phyloP scores from a whole-genome alignment of 2,888 invertebrate genomes.

The Theretra japonica region DNA sequence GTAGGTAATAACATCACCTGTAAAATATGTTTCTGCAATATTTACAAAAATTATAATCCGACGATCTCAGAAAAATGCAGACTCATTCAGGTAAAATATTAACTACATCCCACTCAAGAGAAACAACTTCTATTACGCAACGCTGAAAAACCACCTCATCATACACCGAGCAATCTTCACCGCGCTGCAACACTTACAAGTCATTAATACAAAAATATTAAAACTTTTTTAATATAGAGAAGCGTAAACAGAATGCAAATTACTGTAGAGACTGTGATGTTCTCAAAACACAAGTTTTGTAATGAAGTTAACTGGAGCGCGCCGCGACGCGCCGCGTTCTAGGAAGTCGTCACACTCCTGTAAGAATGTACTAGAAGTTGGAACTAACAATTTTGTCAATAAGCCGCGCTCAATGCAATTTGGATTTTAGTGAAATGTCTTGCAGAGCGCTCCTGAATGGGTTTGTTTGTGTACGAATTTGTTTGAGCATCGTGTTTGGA shows the following conservation, averaged over 20 bases:
- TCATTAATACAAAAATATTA: not conserved
- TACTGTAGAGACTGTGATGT: not conserved
- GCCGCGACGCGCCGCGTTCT: not conserved
- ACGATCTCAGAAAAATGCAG: no score
- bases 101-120: no score
- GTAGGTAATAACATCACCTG: no score
- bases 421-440: not conserved
- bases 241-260: not conserved
- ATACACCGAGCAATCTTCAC: not conserved
- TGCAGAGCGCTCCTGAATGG: not conserved
- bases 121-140: no score
- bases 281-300: conserved; percentile 5
- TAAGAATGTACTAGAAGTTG: not conserved
- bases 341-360: not conserved
- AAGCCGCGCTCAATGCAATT: not conserved
- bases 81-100: no score
- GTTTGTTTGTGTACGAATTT: not conserved
- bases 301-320: not conserved
- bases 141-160: not conserved
- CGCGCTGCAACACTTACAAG: not conserved
- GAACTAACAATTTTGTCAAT: conserved; percentile 4
- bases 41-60: no score
- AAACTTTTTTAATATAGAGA: not conserved
- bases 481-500: not conserved
- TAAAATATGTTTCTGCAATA: no score